phyloP scores from a whole-genome alignment of 2,797 vertebrate genomes.

The Emydoidea blandingii region DNA sequence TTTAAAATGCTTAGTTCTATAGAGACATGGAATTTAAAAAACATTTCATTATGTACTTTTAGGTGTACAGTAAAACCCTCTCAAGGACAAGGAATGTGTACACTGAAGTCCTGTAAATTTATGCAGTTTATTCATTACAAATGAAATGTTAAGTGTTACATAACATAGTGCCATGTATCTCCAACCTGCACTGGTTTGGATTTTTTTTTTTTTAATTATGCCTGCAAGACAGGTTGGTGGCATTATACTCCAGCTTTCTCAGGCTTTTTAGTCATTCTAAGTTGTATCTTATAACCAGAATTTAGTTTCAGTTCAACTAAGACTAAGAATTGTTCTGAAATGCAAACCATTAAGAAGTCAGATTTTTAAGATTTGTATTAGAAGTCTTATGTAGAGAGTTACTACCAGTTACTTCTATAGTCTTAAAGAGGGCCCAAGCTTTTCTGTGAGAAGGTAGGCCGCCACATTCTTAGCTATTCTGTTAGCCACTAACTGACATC shows the following conservation, averaged over 20 bases:
- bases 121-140: neutral
- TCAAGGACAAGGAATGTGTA: slow-evolving; percentile 11
- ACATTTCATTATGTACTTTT: neutral
- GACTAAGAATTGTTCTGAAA: neutral
- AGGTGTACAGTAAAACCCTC: slow-evolving; percentile 34
- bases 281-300: neutral
- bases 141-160: neutral
- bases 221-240: neutral
- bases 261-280: neutral
- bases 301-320: neutral
- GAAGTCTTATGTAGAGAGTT: neutral
- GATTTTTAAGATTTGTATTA: neutral
- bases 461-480: neutral
- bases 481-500: neutral
- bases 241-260: neutral
- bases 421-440: neutral
- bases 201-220: neutral
- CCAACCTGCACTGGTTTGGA: neutral
- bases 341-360: neutral
- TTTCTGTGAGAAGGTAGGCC: neutral
- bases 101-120: neutral
- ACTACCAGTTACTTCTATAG: neutral
- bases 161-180: neutral
- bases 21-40: too few species aligned
- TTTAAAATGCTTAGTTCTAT: neutral